Conservation (phyloP, 2,888 invertebrate genomes). For the Trichacis sp. region DNA sequence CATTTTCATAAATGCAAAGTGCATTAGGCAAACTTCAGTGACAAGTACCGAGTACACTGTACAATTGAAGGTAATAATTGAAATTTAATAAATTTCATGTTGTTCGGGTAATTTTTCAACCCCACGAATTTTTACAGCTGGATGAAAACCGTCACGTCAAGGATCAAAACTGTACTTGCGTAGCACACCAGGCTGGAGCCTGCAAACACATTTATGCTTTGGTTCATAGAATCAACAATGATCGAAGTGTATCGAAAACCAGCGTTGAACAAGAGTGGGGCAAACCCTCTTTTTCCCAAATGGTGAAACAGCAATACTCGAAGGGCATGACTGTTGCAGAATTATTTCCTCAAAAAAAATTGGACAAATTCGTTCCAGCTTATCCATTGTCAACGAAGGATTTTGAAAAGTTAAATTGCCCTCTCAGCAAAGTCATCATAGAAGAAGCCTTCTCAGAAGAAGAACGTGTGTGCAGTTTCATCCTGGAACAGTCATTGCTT, state of each 20-base stretch:
- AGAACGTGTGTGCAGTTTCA: neutral
- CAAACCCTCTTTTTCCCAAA: conserved; percentile 30
- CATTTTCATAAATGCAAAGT: too few species aligned
- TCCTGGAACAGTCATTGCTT: neutral
- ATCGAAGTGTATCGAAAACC: conserved; percentile 28
- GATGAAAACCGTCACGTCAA: neutral
- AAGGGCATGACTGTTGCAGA: conserved; percentile 10
- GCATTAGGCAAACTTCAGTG: too few species aligned
- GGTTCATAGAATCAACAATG: neutral
- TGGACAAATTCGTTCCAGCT: neutral
- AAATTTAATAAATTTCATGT: too few species aligned
- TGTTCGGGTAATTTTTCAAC: too few species aligned
- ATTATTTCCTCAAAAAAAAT: neutral
- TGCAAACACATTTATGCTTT: neutral
- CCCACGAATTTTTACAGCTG: neutral
- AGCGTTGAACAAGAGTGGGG: conserved; percentile 40
- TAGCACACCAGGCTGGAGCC: neutral
- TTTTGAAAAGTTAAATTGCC: neutral
- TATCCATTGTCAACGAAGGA: neutral
- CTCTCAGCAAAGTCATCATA: neutral
- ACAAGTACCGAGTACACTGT: too few species aligned
- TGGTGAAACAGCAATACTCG: conserved; percentile 28
- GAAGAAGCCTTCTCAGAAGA: neutral
- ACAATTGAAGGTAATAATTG: too few species aligned
- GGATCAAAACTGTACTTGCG: neutral